Conservation (phyloP, 2,888 invertebrate genomes). For the Cheilosia pagana region DNA sequence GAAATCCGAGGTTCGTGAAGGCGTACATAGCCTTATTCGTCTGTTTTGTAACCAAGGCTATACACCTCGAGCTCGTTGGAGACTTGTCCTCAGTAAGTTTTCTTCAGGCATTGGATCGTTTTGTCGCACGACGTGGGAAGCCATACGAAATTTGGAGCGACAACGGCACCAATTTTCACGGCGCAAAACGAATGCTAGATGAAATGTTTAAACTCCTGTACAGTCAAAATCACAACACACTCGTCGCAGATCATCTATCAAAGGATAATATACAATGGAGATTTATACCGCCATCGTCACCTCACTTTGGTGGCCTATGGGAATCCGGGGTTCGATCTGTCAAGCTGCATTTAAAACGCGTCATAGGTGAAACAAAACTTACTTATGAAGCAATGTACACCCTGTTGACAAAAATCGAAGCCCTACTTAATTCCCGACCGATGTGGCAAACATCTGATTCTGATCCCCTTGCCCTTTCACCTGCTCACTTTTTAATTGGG, state of each 20-base stretch:
- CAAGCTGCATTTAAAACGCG: constrained; percentile 15
- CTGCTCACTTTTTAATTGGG: constrained; percentile 6
- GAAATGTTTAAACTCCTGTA: constrained; percentile 6
- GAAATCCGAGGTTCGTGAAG: not conserved
- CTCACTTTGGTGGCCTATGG: constrained; percentile 62
- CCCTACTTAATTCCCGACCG: not conserved
- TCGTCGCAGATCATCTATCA: constrained; percentile 45
- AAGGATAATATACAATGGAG: constrained; percentile 14
- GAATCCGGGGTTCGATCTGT: constrained; percentile 18
- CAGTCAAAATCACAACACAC: constrained; percentile 33
- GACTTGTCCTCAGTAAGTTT: constrained; percentile 39
- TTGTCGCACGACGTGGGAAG: constrained; percentile 52
- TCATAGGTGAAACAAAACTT: constrained; percentile 2
- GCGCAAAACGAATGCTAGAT: constrained; percentile 13
- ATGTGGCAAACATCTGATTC: not conserved
- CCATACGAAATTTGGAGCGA: constrained; percentile 54
- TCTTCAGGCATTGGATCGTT: constrained; percentile 50
- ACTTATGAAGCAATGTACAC: not conserved
- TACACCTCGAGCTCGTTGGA: constrained; percentile 24
- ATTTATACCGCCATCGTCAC: constrained; percentile 53
- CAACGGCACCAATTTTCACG: constrained; percentile 67
- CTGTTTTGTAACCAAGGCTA: constrained; percentile 13
- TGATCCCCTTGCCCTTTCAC: not conserved
- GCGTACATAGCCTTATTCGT: constrained; percentile 22
- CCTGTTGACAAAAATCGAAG: too few species aligned